Conservation (phyloP, 53 echinoderm and acorn worm genomes). For the Arbacia lixula region DNA sequence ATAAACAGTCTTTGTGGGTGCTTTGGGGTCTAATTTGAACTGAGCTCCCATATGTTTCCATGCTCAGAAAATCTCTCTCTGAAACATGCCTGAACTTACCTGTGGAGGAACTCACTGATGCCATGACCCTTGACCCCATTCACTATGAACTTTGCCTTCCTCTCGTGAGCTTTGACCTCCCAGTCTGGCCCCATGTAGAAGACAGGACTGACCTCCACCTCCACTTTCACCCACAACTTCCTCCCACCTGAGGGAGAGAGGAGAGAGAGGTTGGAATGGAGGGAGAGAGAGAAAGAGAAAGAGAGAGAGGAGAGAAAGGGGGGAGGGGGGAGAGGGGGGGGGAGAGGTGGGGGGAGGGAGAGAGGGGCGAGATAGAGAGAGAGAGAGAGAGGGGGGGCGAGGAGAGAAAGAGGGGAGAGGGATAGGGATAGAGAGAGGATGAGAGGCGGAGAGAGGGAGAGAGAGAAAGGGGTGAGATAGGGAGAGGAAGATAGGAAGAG, state of each 20-base stretch:
- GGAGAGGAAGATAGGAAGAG: too few relatives aligned
- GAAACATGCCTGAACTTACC: constrained; percentile 50
- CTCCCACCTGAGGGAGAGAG: constrained; percentile 19
- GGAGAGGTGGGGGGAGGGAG: too few relatives aligned
- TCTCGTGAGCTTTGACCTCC: constrained; percentile 64
- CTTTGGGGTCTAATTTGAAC: too few relatives aligned
- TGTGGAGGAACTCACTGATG: constrained; percentile 65
- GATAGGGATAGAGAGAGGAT: too few relatives aligned
- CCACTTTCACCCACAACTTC: constrained; percentile 55
- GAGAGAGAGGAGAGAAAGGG: neutral
- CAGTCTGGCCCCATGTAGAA: constrained; percentile 64
- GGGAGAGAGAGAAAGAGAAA: neutral
- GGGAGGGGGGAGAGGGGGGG: neutral
- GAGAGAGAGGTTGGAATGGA: neutral
- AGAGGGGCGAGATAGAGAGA: too few relatives aligned
- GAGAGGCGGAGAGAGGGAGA: too few relatives aligned
- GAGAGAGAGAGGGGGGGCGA: too few relatives aligned
- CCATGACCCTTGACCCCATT: constrained; percentile 71
- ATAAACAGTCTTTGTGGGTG: too few relatives aligned
- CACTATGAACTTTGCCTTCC: constrained; percentile 57
- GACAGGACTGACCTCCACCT: constrained; percentile 50
- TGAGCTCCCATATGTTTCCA: too few relatives aligned
- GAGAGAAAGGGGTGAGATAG: too few relatives aligned
- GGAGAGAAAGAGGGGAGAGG: too few relatives aligned
- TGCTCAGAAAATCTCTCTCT: too few relatives aligned